These are phyloP conservation scores for Aphelinus certus DNA, from an alignment of 1,140 invertebrate genomes.

Conservation along the genomic window DNA sequence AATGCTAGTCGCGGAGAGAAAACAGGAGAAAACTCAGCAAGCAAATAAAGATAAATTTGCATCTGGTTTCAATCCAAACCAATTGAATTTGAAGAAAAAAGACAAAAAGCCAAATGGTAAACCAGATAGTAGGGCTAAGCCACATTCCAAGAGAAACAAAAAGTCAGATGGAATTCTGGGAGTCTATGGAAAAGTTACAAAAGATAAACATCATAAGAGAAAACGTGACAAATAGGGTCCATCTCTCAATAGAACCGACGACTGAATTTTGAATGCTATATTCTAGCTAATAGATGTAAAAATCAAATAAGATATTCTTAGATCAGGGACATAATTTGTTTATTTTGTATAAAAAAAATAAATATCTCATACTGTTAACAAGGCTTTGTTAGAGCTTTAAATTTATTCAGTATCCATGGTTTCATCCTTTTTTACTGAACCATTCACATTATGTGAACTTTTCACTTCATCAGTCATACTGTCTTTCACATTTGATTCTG, in stretches of 20 bases:
- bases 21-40: slow-evolving; percentile 58
- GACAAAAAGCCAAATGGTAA: slow-evolving; percentile 38
- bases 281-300: background rate
- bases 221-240: slow-evolving; percentile 34
- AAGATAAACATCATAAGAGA: slow-evolving; percentile 33
- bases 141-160: slow-evolving; percentile 12
- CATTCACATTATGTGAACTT: background rate
- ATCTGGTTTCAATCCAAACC: slow-evolving; percentile 63
- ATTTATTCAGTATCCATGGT: slow-evolving; percentile 24
- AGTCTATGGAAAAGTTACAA: slow-evolving; percentile 49
- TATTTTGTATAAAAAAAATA: background rate
- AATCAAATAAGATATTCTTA: background rate
- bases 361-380: background rate
- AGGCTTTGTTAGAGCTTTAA: background rate
- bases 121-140: background rate
- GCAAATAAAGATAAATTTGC: slow-evolving; percentile 53
- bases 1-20: slow-evolving; percentile 59
- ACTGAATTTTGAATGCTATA: no score
- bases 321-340: background rate
- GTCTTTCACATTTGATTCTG: slow-evolving; percentile 5
- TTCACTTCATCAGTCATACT: background rate
- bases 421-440: background rate
- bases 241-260: no score
- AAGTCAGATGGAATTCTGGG: slow-evolving; percentile 46
- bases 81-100: slow-evolving; percentile 54